Percentiles rank a stretch among this genome's conserved stretches.
phyloP scores from a whole-genome alignment of 2,113 vertebrate genomes.

The Muscicapa adusta region DNA sequence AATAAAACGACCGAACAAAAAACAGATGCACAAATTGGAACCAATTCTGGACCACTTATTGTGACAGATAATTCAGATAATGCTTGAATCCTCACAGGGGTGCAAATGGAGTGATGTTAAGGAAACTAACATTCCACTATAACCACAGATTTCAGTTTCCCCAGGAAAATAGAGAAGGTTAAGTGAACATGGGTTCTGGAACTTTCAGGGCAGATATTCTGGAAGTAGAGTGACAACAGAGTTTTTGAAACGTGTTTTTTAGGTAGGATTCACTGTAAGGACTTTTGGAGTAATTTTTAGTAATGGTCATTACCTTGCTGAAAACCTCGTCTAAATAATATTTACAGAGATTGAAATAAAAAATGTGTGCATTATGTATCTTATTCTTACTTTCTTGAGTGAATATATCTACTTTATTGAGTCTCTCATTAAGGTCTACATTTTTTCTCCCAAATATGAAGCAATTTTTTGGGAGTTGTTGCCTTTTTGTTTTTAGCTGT shows the following conservation, averaged over 20 bases:
- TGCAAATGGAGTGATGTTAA: neutral
- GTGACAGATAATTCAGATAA: neutral
- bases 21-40: neutral
- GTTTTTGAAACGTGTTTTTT: neutral
- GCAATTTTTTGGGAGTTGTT: neutral
- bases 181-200: neutral
- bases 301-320: neutral
- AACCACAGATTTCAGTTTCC: neutral
- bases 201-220: neutral
- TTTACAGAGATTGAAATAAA: neutral
- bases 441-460: neutral
- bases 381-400: neutral
- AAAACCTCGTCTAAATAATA: neutral
- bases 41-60: neutral
- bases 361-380: rapidly evolving
- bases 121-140: neutral
- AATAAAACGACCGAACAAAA: neutral
- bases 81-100: neutral
- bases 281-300: neutral
- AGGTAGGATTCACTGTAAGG: neutral
- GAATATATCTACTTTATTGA: neutral
- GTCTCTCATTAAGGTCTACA: neutral
- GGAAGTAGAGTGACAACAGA: neutral
- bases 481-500: neutral
- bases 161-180: neutral